Evolutionary conservation across 2,797 vertebrate species (phyloP), one percentile per base, ranked within the genome.

Genomic region (Synaphobranchus kaupii): DNA sequence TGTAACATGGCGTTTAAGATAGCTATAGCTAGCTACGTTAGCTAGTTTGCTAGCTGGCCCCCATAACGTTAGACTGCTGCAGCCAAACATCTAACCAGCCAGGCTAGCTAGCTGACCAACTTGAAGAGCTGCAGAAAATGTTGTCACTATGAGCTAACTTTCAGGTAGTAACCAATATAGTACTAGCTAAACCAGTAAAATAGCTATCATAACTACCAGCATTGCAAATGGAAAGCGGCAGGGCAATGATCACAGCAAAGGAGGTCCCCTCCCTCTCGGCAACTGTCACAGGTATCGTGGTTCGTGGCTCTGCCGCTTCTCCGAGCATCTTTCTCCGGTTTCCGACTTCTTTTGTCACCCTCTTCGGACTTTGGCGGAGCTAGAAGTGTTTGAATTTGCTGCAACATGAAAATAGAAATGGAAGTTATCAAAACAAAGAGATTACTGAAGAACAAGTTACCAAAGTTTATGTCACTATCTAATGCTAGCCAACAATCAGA

Each of bases 251-350:
- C 98, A 71, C 98, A 99, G 94, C 98, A 99, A 20, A 99, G 96
- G 86, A 99, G 93, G 91, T 99, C 98, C 10, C 98, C 98, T 90
- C 98, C 98, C 94, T 99, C 98, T 92, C 98, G 96, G 94, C 98
- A 99, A 90, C 98, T 99, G 93, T 99, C 98, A 91, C 98, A 99
- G 95, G 98, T 99, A 95, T 99, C 98, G 92, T 99, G 98, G 96
- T 99, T 99, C 91, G 97, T 99, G 94, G 98, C 97, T 92, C 98
- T 94, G 91, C 98, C 98, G 92, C 97, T 98, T 93, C 98, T 96
- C 93, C 98, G 96, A 87, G 97, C 97, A 94, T 98, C 98, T 93
- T 98, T 96, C 90, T 98, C 98, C 88, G 97, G 95, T 95, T 97
- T 97, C 92, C 97, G 96, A 93, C 97, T 95, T 93, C 97, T 95